Evolutionary conservation across 1,140 invertebrate genomes (phyloP), one percentile per base, ranked within the genome.

Genomic region (Drosophila littoralis): DNA sequence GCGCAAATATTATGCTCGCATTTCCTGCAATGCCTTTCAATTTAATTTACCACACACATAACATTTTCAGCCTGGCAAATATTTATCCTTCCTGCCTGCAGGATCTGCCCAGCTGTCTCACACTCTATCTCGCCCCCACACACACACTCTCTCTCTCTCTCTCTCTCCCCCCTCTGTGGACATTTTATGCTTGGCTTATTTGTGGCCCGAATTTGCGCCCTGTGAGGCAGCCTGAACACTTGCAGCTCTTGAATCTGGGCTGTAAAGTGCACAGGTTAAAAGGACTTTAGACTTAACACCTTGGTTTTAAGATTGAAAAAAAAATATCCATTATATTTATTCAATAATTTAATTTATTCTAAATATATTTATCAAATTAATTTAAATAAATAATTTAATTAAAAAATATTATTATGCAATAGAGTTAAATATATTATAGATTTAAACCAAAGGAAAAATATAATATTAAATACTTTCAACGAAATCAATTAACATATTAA

Each of bases 151-250:
- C 32, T 54, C 22, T 42, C n/a, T 9, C 0, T 15, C 7, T 28
- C 15, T 45, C 10, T 70, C 55, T 63, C 64, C 55, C 68, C 55
- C 66, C 64, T 59, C 68, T 51, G 59, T 42, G 15, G 75, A 79
- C 83, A 86, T 88, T 86, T 88, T 61, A 79, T 83, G 82, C 83
- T 88, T 76, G 76, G 82, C 82, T 86, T 88, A 88, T 77, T 86
- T 88, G 71, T 57, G 52, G 48, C 72, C 59, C 42, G 59, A 45
- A 45, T 46, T 35, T 66, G n/a, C 35, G 8, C n/a, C 36, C 68
- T 71, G 43, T n/a, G 32, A 59, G 42, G 42, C 28, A 42, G 32
- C 10, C 42, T 35, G 6, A 42, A 52, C 61, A 45, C 65, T 33
- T 64, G 36, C 22, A 68, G 9, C 76, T 67, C 77, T 73, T 75